phyloP scores from a whole-genome alignment of 1,140 invertebrate genomes.

The Panulirus ornatus region DNA sequence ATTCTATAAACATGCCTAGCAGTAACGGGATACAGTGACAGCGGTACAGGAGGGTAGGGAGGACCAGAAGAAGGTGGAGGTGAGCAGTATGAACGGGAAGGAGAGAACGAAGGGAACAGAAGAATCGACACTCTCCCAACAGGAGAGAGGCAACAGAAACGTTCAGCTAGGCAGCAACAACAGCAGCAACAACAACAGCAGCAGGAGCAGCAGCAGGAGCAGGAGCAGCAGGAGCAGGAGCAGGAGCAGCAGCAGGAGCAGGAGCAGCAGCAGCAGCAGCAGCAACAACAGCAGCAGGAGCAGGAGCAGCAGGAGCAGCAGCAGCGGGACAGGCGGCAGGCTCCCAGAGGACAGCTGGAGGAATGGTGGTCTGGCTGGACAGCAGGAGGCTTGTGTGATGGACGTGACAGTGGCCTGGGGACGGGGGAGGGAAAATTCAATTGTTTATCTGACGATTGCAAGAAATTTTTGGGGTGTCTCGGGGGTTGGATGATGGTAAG shows the following conservation, averaged over 20 bases:
- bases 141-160: too few relatives aligned
- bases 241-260: not conserved
- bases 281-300: not conserved
- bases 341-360: slow-evolving; percentile 32
- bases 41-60: not conserved
- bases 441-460: slow-evolving; percentile 64
- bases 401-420: slow-evolving; percentile 57
- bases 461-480: slow-evolving; percentile 44
- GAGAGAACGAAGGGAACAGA: not conserved
- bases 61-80: not conserved
- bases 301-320: not conserved
- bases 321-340: not conserved
- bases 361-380: slow-evolving; percentile 70
- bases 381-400: slow-evolving; percentile 40
- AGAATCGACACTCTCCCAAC: too few relatives aligned
- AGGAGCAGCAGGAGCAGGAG: not conserved
- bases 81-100: not conserved
- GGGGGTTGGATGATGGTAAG: not conserved
- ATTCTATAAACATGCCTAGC: not conserved
- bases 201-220: too few relatives aligned
- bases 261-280: not conserved
- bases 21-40: not conserved
- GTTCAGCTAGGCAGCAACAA: not conserved
- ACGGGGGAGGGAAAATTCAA: slow-evolving; percentile 66
- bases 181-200: not conserved